Evolutionary conservation across 2,113 vertebrate genomes (phyloP).

Genomic region (Eubucco bourcierii): DNA sequence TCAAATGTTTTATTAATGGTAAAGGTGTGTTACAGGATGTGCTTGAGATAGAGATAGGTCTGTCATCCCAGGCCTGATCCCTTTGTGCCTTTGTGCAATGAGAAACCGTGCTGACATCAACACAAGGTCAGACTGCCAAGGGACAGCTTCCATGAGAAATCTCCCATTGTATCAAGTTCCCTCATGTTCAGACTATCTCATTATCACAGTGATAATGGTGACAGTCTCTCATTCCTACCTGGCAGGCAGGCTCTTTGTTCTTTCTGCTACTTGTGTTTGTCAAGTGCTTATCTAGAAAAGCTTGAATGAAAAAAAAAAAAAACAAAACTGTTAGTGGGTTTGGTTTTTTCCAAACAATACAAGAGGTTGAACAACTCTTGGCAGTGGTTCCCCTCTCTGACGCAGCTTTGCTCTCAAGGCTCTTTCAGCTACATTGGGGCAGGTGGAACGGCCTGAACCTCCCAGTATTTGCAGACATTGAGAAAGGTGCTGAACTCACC

Average conservation of each 20-base stretch:
- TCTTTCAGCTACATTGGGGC: neutral
- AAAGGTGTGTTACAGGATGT: neutral
- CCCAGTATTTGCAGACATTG: slow-evolving; percentile 44
- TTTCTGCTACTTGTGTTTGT: neutral
- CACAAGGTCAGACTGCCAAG: neutral
- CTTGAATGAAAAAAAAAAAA: neutral
- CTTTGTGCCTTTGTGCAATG: neutral
- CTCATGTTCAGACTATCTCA: neutral
- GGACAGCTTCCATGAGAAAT: neutral
- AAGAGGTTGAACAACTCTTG: neutral
- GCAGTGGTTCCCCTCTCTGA: neutral
- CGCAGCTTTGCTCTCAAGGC: slow-evolving; percentile 42
- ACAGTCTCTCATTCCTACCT: neutral
- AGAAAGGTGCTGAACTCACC: neutral
- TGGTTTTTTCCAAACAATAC: neutral
- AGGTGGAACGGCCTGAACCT: slow-evolving; percentile 9
- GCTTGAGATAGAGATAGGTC: neutral
- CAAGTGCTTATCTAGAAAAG: neutral
- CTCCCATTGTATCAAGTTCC: neutral
- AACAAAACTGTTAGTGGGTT: too few relatives aligned
- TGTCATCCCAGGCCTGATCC: neutral
- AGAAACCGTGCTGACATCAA: neutral
- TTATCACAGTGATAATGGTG: neutral
- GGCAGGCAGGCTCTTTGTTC: neutral
- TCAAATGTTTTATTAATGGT: neutral